These are phyloP conservation scores for Drosophila meridionalis DNA, from an alignment of 2,888 invertebrate species.

Conservation along the genomic window DNA sequence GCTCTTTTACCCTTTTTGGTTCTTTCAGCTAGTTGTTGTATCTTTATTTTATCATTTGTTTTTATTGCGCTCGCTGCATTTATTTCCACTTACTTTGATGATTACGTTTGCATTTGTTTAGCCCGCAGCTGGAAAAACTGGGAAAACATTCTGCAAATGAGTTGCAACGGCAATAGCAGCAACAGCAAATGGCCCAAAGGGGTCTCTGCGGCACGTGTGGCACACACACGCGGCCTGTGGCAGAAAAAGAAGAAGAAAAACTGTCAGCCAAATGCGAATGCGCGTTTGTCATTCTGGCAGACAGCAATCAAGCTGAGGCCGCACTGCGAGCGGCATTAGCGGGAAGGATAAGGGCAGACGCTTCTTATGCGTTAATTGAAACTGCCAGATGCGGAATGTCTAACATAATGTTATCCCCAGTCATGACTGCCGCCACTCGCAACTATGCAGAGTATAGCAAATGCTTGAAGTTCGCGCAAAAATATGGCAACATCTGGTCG, in stretches of 20 bases:
- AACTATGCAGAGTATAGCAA: background rate
- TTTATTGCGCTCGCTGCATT: slow-evolving; percentile 58
- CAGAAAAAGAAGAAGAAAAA: slow-evolving; percentile 26
- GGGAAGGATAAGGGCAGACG: slow-evolving; percentile 10
- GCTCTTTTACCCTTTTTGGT: background rate
- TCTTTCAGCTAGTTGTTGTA: background rate
- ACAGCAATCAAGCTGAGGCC: slow-evolving; percentile 51
- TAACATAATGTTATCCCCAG: slow-evolving; percentile 22
- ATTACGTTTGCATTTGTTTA: slow-evolving; percentile 64
- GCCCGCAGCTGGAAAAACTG: slow-evolving; percentile 58
- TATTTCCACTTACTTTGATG: slow-evolving; percentile 70
- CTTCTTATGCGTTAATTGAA: slow-evolving; percentile 56
- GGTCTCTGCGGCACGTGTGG: slow-evolving; percentile 64
- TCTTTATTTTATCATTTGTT: slow-evolving; percentile 55
- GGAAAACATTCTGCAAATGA: slow-evolving; percentile 55
- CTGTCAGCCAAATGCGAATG: slow-evolving; percentile 61
- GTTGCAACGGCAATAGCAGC: slow-evolving; percentile 10
- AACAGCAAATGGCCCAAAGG: slow-evolving; percentile 44
- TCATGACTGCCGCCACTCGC: slow-evolving; percentile 19
- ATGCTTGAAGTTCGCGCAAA: slow-evolving; percentile 2
- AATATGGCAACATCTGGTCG: slow-evolving; percentile 1
- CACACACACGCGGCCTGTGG: slow-evolving; percentile 46
- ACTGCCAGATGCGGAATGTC: slow-evolving; percentile 49
- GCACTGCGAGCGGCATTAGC: background rate
- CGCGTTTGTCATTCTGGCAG: slow-evolving; percentile 57